Base-by-base conservation (phyloP, 1,140 invertebrate species). In the Eumaeus atala region DNA sequence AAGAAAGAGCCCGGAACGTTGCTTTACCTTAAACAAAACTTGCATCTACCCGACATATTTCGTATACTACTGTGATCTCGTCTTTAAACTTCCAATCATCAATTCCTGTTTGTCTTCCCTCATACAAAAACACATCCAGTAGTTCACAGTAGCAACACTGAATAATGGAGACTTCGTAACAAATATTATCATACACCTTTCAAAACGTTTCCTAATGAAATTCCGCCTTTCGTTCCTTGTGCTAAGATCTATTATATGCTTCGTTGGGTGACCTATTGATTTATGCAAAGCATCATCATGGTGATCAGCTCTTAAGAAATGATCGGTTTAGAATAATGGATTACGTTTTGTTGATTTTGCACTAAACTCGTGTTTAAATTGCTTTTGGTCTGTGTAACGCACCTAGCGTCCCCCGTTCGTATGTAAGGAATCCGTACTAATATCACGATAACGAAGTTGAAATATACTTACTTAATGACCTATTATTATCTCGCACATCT, bases 71-170 rank as follows among this genome's bases (percentile, higher is more conserved):
- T 17, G 40, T 16, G 40, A 44, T 14, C 17, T 16, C 8, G 7
- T 14, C 9, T 12, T 44, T 18, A 44, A 44, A 9, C 40, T 16
- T 16, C 16, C 12, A 40, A 14, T 17, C 3, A 44, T 44, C 16
- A 28, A 28, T 28, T 28, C 21, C 40, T 44, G 38, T 40, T 36
- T 38, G 36, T 51, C 18, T 51, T 40, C 37, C 35, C 21, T 51
- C 11, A 33, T 14, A 38, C 34, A 54, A 17, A 18, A 40, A 55
- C 47, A 42, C 48, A 47, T 33, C 66, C 75, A 71, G 72, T 74
- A 74, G 74, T 77, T 75, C 64, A 77, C 76, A 59, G 74, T 77
- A 79, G 74, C 69, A 51, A 49, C 52, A 64, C 59, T 64, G 63
- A 60, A 72, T 69, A 64, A 65, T 59, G 51, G 58, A 59, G 42